Evolutionary conservation across 2,797 vertebrate species (phyloP).

Genomic region (Thunnus albacares): DNA sequence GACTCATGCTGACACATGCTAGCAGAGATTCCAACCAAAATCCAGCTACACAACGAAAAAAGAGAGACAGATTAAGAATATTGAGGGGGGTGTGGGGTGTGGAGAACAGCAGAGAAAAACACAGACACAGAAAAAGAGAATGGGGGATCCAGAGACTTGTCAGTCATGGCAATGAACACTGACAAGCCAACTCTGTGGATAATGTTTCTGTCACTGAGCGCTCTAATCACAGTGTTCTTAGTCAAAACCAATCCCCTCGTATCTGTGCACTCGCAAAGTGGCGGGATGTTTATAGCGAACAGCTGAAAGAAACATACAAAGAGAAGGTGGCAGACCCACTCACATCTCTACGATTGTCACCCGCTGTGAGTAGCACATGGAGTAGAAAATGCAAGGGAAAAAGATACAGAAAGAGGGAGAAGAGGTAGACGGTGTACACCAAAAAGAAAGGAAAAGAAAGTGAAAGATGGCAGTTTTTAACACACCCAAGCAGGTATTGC

Average conservation of each 20-base stretch:
- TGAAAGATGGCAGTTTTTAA: conserved; percentile 63
- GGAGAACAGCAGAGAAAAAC: conserved; percentile 61
- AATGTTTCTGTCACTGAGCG: conserved; percentile 85
- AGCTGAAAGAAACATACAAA: conserved; percentile 71
- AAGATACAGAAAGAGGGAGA: conserved; percentile 21
- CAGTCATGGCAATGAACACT: conserved; percentile 76
- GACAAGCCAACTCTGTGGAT: conserved; percentile 83
- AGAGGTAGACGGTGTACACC: conserved; percentile 30
- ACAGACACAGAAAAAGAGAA: conserved; percentile 68
- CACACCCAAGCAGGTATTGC: conserved; percentile 84
- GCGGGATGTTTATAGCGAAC: conserved; percentile 69
- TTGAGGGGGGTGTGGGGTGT: conserved; percentile 39
- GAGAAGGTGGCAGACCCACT: conserved; percentile 63
- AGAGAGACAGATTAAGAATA: conserved; percentile 75
- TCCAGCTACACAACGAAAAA: conserved; percentile 58
- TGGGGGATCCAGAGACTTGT: conserved; percentile 75
- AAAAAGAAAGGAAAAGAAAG: conserved; percentile 27
- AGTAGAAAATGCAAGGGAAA: conserved; percentile 29
- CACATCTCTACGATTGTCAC: conserved; percentile 66
- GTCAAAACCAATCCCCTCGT: conserved; percentile 82
- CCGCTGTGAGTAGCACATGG: conserved; percentile 27
- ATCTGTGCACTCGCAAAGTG: conserved; percentile 68
- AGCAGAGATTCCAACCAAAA: conserved; percentile 66
- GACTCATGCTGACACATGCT: conserved; percentile 57
- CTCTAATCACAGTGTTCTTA: conserved; percentile 87